Percentiles rank a stretch among this genome's conserved stretches.
phyloP scores from a whole-genome alignment of 2,797 vertebrate species.

The Chaetophractus vellerosus region DNA sequence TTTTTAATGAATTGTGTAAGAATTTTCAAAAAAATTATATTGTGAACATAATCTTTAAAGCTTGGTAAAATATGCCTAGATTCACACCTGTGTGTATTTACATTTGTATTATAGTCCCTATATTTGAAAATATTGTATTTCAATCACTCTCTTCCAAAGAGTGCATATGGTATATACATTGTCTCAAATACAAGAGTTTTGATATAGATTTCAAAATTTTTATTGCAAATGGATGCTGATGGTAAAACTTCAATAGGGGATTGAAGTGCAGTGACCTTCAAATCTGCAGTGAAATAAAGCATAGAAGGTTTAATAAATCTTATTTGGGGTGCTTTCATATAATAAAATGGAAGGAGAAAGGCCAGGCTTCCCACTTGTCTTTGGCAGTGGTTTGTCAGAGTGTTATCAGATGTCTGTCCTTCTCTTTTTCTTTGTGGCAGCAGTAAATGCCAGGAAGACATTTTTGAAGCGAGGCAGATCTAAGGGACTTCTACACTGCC shows the following conservation, averaged over 20 bases:
- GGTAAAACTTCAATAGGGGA: neutral
- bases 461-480: neutral
- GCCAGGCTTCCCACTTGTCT: accelerated
- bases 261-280: neutral
- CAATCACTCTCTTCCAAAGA: neutral
- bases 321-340: neutral
- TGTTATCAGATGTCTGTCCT: neutral
- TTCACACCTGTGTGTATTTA: neutral
- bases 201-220: neutral
- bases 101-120: neutral
- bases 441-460: neutral
- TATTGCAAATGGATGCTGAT: neutral
- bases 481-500: neutral
- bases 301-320: neutral
- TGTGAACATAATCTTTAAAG: neutral
- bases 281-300: slow-evolving; percentile 22
- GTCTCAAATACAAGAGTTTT: neutral
- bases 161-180: neutral
- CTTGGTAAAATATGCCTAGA: neutral
- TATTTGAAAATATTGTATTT: neutral
- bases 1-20: neutral
- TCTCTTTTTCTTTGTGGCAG: neutral
- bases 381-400: neutral
- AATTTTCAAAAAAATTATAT: neutral
- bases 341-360: neutral